Conservation (phyloP, 64 coral and sea anemone species). For the Stichodactyla helianthus region DNA sequence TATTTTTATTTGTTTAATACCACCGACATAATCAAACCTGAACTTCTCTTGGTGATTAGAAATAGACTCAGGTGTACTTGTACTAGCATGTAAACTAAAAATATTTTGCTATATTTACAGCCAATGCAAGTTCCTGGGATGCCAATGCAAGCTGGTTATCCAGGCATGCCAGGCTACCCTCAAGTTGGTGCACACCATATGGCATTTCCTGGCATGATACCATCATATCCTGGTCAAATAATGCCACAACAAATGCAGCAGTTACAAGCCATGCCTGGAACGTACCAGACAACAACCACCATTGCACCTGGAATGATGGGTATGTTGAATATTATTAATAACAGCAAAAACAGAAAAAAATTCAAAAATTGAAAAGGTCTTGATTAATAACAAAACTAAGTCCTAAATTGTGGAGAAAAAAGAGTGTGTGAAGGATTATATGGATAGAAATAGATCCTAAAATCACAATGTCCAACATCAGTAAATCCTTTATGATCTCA, state of each 20-base stretch:
- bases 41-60: too few species aligned
- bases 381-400: too few species aligned
- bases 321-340: background rate
- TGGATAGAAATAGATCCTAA: too few species aligned
- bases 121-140: conserved; percentile 55
- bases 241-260: conserved; percentile 15
- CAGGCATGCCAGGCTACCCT: conserved; percentile 60
- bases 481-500: too few species aligned
- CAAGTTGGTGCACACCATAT: conserved; percentile 70
- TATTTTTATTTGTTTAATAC: too few species aligned
- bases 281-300: conserved; percentile 31
- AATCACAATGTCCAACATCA: too few species aligned
- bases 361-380: too few species aligned
- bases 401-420: too few species aligned
- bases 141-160: conserved; percentile 50
- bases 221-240: conserved; percentile 40
- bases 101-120: background rate
- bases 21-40: too few species aligned
- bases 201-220: conserved; percentile 38
- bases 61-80: too few species aligned
- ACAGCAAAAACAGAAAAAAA: background rate
- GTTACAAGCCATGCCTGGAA: conserved; percentile 30
- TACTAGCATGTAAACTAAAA: too few species aligned
- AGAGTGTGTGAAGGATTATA: too few species aligned
- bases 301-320: conserved; percentile 32